Conservation (phyloP, 2,888 invertebrate species). For the Lasiommata megera region DNA sequence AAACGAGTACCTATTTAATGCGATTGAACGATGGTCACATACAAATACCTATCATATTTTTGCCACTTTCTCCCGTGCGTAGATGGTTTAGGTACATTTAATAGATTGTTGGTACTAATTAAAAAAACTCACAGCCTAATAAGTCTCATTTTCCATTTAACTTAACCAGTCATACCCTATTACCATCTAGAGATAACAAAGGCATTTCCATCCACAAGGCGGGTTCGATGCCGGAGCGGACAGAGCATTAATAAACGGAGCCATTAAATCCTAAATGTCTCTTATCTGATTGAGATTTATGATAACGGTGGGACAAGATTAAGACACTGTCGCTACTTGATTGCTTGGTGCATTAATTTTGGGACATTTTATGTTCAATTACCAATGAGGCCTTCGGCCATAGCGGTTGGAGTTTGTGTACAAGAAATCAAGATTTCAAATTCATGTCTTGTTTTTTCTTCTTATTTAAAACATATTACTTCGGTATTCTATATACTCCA, state of each 20-base stretch:
- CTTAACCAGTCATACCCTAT: slow-evolving; percentile 18
- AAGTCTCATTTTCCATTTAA: slow-evolving; percentile 22
- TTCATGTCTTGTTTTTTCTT: background rate
- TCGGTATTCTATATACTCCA: no score
- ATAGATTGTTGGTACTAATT: background rate
- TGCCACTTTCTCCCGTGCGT: no score
- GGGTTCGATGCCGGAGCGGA: slow-evolving; percentile 21
- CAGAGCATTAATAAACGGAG: slow-evolving; percentile 65
- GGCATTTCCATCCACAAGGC: slow-evolving; percentile 34
- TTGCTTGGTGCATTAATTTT: slow-evolving; percentile 21
- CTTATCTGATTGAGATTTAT: slow-evolving; percentile 77
- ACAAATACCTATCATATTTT: no score
- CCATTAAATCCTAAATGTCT: slow-evolving; percentile 74
- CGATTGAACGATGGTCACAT: no score
- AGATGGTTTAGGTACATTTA: background rate
- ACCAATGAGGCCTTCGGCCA: background rate
- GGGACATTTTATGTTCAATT: slow-evolving; percentile 20
- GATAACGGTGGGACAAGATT: slow-evolving; percentile 64
- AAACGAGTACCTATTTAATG: no score
- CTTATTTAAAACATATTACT: no score
- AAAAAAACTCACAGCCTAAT: slow-evolving; percentile 3
- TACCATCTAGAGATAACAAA: slow-evolving; percentile 39
- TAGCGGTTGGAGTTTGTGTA: background rate
- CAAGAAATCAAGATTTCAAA: background rate
- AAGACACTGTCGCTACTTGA: slow-evolving; percentile 51